A percentile compares a stretch with the other conserved stretches of the same genome.
Evolutionary conservation across 2,797 vertebrate species (phyloP).

Genomic region (Enteromius unitaeniatus): DNA sequence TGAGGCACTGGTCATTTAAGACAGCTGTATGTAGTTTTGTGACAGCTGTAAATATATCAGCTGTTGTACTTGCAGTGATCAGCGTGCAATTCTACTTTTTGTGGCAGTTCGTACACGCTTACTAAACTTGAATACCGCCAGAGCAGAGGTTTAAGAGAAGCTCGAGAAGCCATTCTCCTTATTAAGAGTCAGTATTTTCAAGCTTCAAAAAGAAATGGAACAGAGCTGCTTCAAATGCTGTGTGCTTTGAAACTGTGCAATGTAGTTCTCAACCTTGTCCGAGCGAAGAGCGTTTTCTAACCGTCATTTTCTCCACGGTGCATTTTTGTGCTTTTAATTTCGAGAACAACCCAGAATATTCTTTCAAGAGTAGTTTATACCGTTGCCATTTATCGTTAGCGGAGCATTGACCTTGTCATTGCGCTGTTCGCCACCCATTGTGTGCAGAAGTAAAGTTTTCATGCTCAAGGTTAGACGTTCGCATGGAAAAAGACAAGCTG

Average conservation of each 20-base stretch:
- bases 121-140: neutral
- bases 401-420: conserved; percentile 21
- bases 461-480: conserved; percentile 20
- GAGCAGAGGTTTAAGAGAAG: neutral
- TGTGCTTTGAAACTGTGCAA: neutral
- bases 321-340: neutral
- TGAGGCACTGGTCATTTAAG: no score
- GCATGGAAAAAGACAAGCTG: conserved; percentile 25
- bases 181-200: neutral
- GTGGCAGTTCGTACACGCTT: neutral
- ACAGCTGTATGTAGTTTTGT: neutral
- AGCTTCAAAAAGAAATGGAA: neutral
- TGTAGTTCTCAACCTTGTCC: neutral
- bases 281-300: no score
- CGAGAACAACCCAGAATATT: neutral
- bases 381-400: neutral
- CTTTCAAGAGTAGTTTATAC: neutral
- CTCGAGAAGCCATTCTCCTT: neutral
- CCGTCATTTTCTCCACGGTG: neutral
- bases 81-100: neutral
- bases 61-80: neutral
- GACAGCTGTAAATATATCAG: neutral
- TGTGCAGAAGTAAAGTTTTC: neutral
- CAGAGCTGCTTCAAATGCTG: neutral
- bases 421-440: neutral